Base-by-base conservation (phyloP, 2,888 invertebrate species). In the Eilema griseolum region DNA sequence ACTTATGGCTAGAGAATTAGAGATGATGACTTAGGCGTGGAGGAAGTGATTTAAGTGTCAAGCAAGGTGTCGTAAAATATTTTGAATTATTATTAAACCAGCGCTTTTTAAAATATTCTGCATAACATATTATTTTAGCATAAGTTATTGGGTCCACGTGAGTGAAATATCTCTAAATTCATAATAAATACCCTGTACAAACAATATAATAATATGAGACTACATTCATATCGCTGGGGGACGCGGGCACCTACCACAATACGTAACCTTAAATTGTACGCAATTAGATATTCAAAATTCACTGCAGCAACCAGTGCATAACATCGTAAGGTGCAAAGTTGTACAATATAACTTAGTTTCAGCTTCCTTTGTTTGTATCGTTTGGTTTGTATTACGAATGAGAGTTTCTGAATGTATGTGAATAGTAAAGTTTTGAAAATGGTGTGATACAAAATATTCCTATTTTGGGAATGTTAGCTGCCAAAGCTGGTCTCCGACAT, bases 331-430 rank as follows among this genome's bases (percentile, higher is more conserved):
- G 83, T 85, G 82, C 80, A 88, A 84, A 88, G 85, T 88, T 88
- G 82, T 80, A 82, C 85, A 83, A 87, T 88, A 88, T 84, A 88
- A 88, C 86, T 88, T 86, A 81, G 86, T 87, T 86, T 82, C 78
- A 76, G 80, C 81, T 83, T 81, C 81, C 83, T 83, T 83, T 84
- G 87, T 87, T 84, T 84, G 81, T 82, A 83, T 86, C 81, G 81
- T 85, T 83, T 82, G 81, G 78, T 80, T 86, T 85, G 88, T 86
- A 87, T 86, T 82, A 74, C 77, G 73, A 80, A 82, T 83, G 81
- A 75, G 83, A 82, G 82, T 82, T 86, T 77, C 79, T 70, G 80
- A 83, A 84, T 85, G 83, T 84, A 73, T 72, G 76, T 80, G 84
- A 84, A 82, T 84, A 83, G 76, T 73, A 80, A 86, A 85, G 78